Percentiles rank a stretch among this genome's conserved stretches.
Conservation (phyloP, 2,113 vertebrate species). For the Mohoua ochrocephala region DNA sequence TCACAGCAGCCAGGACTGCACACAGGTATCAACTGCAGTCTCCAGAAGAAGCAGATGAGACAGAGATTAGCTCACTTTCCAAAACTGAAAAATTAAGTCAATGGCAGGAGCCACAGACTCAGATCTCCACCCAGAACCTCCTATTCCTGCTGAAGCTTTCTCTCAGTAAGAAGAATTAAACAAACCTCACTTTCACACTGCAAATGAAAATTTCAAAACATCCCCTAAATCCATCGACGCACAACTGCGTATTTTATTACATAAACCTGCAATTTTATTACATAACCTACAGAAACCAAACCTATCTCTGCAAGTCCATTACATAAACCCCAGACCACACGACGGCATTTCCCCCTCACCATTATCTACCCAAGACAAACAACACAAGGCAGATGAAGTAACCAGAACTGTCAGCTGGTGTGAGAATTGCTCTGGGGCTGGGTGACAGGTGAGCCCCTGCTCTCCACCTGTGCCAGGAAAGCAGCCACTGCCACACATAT, state of each 20-base stretch:
- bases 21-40: neutral
- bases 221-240: neutral
- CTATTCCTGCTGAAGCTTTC: neutral
- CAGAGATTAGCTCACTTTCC: neutral
- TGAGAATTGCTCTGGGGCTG: neutral
- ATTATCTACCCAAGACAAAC: neutral
- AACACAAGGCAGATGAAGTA: neutral
- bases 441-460: neutral
- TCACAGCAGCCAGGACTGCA: neutral
- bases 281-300: neutral
- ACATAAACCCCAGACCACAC: neutral
- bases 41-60: neutral
- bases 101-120: neutral
- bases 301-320: neutral
- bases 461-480: neutral
- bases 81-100: neutral
- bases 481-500: neutral
- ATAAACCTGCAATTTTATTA: constrained; percentile 26
- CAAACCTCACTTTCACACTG: neutral
- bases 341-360: neutral
- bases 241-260: neutral
- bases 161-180: neutral
- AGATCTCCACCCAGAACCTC: neutral
- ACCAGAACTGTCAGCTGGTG: neutral
- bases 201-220: constrained; percentile 3